Evolutionary conservation across 2,797 vertebrate species (phyloP), one percentile per base, ranked within the genome.

Genomic region (Synanceia verrucosa): DNA sequence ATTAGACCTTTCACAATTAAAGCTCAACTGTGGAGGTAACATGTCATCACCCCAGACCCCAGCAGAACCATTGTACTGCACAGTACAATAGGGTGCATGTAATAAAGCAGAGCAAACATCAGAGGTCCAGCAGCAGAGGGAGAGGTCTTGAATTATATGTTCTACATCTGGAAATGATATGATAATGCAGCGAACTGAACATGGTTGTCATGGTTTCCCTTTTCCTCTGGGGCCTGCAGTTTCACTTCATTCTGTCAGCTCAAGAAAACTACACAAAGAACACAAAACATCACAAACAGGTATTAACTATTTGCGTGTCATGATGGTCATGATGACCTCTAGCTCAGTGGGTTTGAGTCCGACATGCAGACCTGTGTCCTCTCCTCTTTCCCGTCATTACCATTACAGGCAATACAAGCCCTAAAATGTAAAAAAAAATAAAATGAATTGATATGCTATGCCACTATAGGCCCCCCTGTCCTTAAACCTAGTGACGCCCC

Each of bases 151-250:
- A 82, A 81, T 70, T 61, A 71, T 70, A 76, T 68, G 33, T 48
- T 74, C 57, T 73, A 83, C 90, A 93, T 90, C 86, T 92, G 89
- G 86, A 91, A 89, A 83, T 82, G 51, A 92, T 91, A 85, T 82
- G 76, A 85, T 86, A 84, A 90, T 85, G 36, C 56, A 81, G 69
- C 52, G 65, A 44, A 79, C 82, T 81, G 73, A 84, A 73, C 51
- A 67, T 51, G 73, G 79, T 86, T 82, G 83, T 86, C 63, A 51
- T 73, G 70, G 77, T 88, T 83, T 84, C 70, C 71, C 69, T 66
- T 50, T 62, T 29, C 64, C 41, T 76, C 58, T 71, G 57, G 80
- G 72, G 74, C 73, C 53, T 58, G 29, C 65, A 56, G 57, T 70
- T 78, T 69, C 12, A 31, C 48, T 29, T 14, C 18, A 51, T 37